Evolutionary conservation across 2,113 vertebrate species (phyloP), one percentile per base, ranked within the genome.

Genomic region (Ceyx melanurus): DNA sequence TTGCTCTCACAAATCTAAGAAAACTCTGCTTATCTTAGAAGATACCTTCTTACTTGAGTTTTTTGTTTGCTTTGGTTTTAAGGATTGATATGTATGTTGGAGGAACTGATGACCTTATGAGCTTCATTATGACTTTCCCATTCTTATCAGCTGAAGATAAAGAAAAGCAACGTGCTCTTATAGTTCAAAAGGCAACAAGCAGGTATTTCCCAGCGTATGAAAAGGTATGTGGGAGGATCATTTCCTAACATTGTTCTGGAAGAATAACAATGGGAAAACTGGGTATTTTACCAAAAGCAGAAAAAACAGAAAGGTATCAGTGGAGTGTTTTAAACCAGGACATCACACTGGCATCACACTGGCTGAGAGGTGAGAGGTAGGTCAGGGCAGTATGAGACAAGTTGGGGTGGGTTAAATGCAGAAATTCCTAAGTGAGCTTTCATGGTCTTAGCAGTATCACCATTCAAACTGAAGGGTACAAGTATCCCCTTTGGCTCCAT

Each of bases 81-180:
- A 99, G 99, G 97, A 98, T 99, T 96, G 98, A 98, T 96, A 98
- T 98, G 97, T 99, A 98, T 78, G 91, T 97, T 50, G 99, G 98
- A 85, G 98, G 98, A 79, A 84, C 97, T 3, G 94, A 95, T 5
- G 98, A 99, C 54, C 95, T 98, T 18, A 98, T 98, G 98, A 97
- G 97, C 18, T 95, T 99, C 95, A 88, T 99, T 8, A 76, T 98
- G 82, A 17, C 88, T 1, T 93, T 97, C 53, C 95, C 96, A 23
- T 98, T 99, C 92, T 71, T 91, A 20, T 31, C 96, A 0, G 79
- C 94, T 2, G 97, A 97, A 4, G 97, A 98, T 56, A 89, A 96
- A 43, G 94, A 98, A 81, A 85, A 95, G 28, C 97, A 98, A 67
- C 50, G 92, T 73, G 86, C 95, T 3, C 20, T 62, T 54, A 97